Percentiles rank a stretch among this genome's conserved stretches.
Conservation (phyloP, 2,888 invertebrate genomes). For the Lepidochrysops patricia region DNA sequence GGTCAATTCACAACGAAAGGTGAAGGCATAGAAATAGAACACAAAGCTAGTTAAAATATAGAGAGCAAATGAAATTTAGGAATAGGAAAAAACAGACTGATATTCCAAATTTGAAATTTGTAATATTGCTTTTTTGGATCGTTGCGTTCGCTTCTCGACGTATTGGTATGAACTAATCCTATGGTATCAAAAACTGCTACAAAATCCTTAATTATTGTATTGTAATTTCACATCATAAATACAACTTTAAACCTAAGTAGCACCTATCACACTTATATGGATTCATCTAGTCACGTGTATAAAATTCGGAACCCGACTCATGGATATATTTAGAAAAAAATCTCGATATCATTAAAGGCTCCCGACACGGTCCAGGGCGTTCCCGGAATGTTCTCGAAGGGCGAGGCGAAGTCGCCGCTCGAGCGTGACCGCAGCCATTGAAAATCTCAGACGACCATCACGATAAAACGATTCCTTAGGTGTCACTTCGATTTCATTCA, state of each 20-base stretch:
- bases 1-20: too few species aligned
- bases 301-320: not conserved
- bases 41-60: too few species aligned
- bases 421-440: constrained; percentile 6
- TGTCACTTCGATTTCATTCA: not conserved
- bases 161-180: too few species aligned
- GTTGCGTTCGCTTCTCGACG: too few species aligned
- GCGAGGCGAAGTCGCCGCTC: constrained; percentile 8
- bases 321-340: not conserved
- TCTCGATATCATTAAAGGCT: not conserved
- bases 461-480: not conserved
- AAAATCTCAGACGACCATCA: not conserved
- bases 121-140: too few species aligned
- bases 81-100: too few species aligned
- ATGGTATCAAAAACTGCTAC: too few species aligned
- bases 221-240: too few species aligned
- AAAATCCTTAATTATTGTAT: too few species aligned
- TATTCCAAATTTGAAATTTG: too few species aligned
- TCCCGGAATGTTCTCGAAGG: constrained; percentile 9
- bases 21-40: too few species aligned
- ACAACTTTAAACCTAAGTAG: not conserved
- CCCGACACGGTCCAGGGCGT: constrained; percentile 6
- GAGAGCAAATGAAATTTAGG: too few species aligned
- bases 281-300: not conserved
- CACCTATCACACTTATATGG: not conserved